Base-by-base conservation (phyloP, 2,888 invertebrate genomes). In the Ochlodes sylvanus region DNA sequence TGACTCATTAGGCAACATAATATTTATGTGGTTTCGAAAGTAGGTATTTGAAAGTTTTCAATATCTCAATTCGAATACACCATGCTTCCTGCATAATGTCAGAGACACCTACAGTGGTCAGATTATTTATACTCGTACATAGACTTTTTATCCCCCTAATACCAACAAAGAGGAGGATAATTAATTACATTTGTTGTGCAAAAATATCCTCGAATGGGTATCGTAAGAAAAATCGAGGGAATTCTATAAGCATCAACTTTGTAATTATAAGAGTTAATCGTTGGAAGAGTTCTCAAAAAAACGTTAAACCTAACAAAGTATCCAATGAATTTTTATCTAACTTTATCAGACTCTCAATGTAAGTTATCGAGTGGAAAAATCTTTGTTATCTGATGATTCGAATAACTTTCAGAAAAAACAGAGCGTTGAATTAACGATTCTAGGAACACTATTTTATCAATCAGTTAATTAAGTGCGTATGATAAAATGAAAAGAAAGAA, bases 331-430 rank as follows among this genome's bases (percentile, higher is more conserved):
- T 60, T 44, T 27, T 60, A 60, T 66, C 9, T 27, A 66, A 66
- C 66, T 66, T 66, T 54, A 60, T 50, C 54, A 44, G 56, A 42
- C 66, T 32, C 54, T 54, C n/a, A 66, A 66, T 60, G 52, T 41
- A 60, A 66, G 66, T 66, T 66, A 66, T 66, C 60, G 66, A 60
- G 60, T 60, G 60, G 66, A 66, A 66, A 66, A 66, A 52, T 66
- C 52, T 60, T 42, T 66, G 60, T 54, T 47, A 32, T 60, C 41
- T 19, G 34, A 66, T 66, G 60, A 54, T 54, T 66, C 54, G 34
- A 44, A 66, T 60, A 60, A 66, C 44, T 66, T 66, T 66, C 44
- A 60, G 65, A 27, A 17, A 56, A 44, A 64, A 64, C n/a, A 41
- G 17, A n/a, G 12, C 27, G 41, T 19, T 17, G 17, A 50, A 21